These are phyloP conservation scores for Lithophane semibrunnea DNA, from an alignment of 2,888 invertebrate species.

Conservation along the genomic window DNA sequence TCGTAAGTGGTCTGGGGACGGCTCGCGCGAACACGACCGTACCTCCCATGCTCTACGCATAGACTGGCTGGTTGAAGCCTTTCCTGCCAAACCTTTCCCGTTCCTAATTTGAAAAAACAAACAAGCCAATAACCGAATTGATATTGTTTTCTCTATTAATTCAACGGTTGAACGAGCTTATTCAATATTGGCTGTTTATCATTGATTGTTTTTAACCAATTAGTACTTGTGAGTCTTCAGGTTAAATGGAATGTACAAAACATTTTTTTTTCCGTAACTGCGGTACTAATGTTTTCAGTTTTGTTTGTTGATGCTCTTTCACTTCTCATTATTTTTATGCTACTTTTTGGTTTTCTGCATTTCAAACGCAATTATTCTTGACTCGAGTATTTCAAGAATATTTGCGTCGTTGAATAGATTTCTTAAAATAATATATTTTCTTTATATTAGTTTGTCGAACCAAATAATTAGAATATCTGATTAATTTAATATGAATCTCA, in stretches of 20 bases:
- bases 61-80: constrained; percentile 51
- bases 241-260: not conserved
- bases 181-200: constrained; percentile 14
- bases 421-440: not conserved
- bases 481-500: not conserved
- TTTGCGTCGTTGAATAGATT: not conserved
- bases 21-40: constrained; percentile 53
- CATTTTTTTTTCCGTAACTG: not conserved
- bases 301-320: not conserved
- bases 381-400: too few species aligned
- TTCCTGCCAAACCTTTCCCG: constrained; percentile 28
- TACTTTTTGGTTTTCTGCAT: not conserved
- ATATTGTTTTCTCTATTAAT: constrained; percentile 30
- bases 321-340: not conserved
- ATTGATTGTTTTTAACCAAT: constrained; percentile 20
- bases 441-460: not conserved
- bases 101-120: constrained; percentile 40
- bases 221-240: not conserved
- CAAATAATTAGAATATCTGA: not conserved
- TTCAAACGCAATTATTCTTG: not conserved
- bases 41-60: constrained; percentile 39
- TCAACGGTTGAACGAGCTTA: constrained; percentile 2
- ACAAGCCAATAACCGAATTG: constrained; percentile 26
- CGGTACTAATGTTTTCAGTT: not conserved
- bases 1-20: constrained; percentile 30